Conservation (phyloP, 2,888 invertebrate species). For the Standfussiana lucernea region DNA sequence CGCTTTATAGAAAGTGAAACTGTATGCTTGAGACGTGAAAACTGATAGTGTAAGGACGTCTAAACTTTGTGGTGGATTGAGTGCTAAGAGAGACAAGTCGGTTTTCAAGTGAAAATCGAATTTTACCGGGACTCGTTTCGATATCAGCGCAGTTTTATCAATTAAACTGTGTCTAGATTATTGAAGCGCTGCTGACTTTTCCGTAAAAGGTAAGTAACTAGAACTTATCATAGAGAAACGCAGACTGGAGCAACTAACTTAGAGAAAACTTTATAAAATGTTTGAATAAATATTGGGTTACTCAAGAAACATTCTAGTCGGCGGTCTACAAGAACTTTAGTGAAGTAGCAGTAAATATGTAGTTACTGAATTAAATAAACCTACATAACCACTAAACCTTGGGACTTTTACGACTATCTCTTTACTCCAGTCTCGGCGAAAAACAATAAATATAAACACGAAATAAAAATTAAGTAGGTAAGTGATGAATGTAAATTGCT, state of each 20-base stretch:
- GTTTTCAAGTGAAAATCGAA: constrained; percentile 76
- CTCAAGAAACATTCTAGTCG: constrained; percentile 14
- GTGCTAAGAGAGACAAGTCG: constrained; percentile 79
- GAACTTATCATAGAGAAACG: neutral
- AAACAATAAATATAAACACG: constrained; percentile 36
- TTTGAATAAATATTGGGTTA: constrained; percentile 28
- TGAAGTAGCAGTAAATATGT: constrained; percentile 4
- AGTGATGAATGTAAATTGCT: constrained; percentile 82
- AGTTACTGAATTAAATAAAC: constrained; percentile 18
- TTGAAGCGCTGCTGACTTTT: constrained; percentile 80
- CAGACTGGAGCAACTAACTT: neutral
- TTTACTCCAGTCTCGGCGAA: constrained; percentile 7
- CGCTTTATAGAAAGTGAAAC: constrained; percentile 86
- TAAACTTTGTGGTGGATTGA: constrained; percentile 79
- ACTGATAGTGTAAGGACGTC: constrained; percentile 82
- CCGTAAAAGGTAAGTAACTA: constrained; percentile 81
- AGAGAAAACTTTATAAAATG: constrained; percentile 2
- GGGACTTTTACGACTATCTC: constrained; percentile 26
- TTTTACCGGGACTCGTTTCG: constrained; percentile 83
- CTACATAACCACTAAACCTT: constrained; percentile 21
- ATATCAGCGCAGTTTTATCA: constrained; percentile 88
- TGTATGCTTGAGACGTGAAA: constrained; percentile 81
- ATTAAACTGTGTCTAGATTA: constrained; percentile 87
- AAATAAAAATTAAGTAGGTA: constrained; percentile 62
- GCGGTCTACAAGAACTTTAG: neutral